Evolutionary conservation across 1,140 invertebrate species (phyloP).

Genomic region (Euwallacea fornicatus): DNA sequence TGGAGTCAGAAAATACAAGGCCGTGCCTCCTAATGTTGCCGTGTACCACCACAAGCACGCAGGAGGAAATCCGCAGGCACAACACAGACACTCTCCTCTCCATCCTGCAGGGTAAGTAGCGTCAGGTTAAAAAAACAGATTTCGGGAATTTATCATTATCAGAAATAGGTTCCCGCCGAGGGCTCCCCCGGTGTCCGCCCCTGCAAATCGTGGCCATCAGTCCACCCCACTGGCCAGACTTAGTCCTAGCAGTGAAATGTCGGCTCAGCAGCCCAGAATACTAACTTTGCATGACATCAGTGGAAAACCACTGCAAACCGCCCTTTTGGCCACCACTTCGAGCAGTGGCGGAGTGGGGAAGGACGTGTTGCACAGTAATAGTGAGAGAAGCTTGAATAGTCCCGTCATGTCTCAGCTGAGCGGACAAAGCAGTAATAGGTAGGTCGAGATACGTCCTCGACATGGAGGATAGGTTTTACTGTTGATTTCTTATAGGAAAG

Average conservation of each 20-base stretch:
- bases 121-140: background rate
- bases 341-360: constrained; percentile 82
- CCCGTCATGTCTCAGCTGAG: constrained; percentile 88
- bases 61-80: constrained; percentile 59
- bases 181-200: constrained; percentile 66
- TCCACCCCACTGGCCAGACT: constrained; percentile 86
- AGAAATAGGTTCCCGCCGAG: constrained; percentile 62
- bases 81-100: constrained; percentile 73
- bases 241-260: constrained; percentile 89
- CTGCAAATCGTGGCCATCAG: constrained; percentile 71
- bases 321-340: constrained; percentile 82
- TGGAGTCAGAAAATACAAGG: constrained; percentile 84
- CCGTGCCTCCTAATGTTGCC: constrained; percentile 71
- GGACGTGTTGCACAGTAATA: constrained; percentile 82
- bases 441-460: background rate
- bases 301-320: constrained; percentile 86
- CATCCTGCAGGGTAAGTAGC: constrained; percentile 58
- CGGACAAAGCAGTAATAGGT: constrained; percentile 72
- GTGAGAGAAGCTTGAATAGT: constrained; percentile 85
- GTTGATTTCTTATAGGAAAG: constrained; percentile 31
- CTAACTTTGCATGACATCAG: constrained; percentile 91
- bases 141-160: constrained; percentile 1
- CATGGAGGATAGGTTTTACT: background rate
- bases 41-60: constrained; percentile 79
- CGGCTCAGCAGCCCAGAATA: constrained; percentile 86